Evolutionary conservation across 2,797 vertebrate species (phyloP).

Genomic region (Sciurus carolinensis): DNA sequence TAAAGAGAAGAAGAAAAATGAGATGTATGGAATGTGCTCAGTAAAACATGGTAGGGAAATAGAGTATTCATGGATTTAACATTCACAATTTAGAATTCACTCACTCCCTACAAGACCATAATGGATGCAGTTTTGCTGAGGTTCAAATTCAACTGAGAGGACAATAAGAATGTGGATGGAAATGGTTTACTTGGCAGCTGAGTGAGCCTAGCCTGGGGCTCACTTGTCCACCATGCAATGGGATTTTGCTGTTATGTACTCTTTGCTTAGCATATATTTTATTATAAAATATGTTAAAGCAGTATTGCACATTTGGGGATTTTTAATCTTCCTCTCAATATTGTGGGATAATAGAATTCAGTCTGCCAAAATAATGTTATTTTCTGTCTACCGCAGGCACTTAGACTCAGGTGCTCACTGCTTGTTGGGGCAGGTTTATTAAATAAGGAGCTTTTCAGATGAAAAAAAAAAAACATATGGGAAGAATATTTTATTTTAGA

Average conservation of each 20-base stretch:
- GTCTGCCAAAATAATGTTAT: conserved; percentile 52
- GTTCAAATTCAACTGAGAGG: not conserved
- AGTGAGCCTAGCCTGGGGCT: not conserved
- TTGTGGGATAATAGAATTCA: not conserved
- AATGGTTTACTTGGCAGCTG: not conserved
- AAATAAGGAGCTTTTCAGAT: not conserved
- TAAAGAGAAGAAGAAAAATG: not conserved
- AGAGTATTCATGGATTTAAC: not conserved
- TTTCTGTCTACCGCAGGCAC: not conserved
- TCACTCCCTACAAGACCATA: not conserved
- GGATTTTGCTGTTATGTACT: conserved; percentile 33
- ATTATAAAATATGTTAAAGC: conserved; percentile 50
- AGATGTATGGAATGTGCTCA: not conserved
- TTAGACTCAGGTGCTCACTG: not conserved
- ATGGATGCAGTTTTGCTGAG: not conserved
- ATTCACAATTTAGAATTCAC: not conserved
- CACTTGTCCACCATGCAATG: not conserved
- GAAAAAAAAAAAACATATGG: not conserved
- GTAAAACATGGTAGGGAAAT: not conserved
- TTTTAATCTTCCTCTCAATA: not conserved
- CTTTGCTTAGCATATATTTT: not conserved
- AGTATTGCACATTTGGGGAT: not conserved
- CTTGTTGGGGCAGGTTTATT: not conserved
- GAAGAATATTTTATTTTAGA: conserved; percentile 13
- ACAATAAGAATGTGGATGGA: not conserved